A percentile compares a stretch with the other conserved stretches of the same genome.
phyloP scores from a whole-genome alignment of 2,797 vertebrate genomes.

The Leuciscus waleckii region DNA sequence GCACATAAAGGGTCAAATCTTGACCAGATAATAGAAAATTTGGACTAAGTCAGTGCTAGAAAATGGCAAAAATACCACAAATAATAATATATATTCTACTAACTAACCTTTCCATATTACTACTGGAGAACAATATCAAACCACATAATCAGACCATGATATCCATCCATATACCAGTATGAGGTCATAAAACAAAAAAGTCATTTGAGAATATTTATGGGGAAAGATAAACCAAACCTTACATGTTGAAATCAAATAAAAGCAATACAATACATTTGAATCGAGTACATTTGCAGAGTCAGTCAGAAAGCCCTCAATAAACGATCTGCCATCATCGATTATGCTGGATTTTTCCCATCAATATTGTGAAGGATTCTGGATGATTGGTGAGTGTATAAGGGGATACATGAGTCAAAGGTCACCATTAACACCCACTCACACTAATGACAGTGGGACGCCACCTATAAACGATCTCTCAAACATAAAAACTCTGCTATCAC shows the following conservation, averaged over 20 bases:
- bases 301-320: constrained; percentile 6
- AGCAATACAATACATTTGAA: neutral
- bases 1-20: neutral
- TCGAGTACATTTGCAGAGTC: neutral
- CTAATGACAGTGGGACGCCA: constrained; percentile 56
- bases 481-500: constrained; percentile 67
- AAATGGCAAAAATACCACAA: neutral
- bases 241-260: neutral
- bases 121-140: neutral
- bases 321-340: neutral
- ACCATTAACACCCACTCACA: constrained; percentile 64
- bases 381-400: neutral
- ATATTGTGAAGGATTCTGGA: neutral
- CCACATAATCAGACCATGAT: neutral
- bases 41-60: neutral
- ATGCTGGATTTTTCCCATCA: neutral
- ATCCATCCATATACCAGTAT: neutral
- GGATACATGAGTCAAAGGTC: constrained; percentile 38
- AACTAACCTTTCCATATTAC: neutral
- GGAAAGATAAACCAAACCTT: neutral
- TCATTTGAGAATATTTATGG: neutral
- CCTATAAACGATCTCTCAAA: constrained; percentile 64
- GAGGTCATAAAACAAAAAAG: neutral
- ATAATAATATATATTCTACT: neutral
- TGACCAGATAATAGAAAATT: neutral